Evolutionary conservation across 2,797 vertebrate genomes (phyloP), one percentile per base, ranked within the genome.

Genomic region (Jordanella pulchra): DNA sequence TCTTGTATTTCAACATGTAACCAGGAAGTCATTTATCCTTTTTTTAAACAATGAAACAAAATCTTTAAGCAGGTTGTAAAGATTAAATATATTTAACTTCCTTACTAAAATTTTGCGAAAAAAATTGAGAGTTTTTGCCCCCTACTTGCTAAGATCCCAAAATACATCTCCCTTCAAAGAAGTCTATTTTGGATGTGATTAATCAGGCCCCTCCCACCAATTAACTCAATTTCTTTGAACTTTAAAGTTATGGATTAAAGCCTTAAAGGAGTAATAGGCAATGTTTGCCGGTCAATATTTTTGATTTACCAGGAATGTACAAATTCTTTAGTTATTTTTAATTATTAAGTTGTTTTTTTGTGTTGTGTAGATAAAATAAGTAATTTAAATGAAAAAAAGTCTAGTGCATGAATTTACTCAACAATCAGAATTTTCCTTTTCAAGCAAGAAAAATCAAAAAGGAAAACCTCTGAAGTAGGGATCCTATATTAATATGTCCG

Each of bases 21-120:
- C 45, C 45, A 25, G 47, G 3, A 65, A 39, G 39, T 50, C 0
- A 7, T n/a, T 10, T 35, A 14, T 2, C 23, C 55, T 44, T 53
- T 61, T 47, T 48, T 47, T 28, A 12, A 48, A 60, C n/a, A 48
- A 44, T 54, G 48, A 39, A 67, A 53, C 13, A 25, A 30, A 39
- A 50, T n/a, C 25, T 76, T 65, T 21, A 15, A 30, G 23, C 39
- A 65, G 21, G 58, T 55, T 69, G n/a, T 3, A 65, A 54, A 54
- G 27, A 54, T 25, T 0, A 53, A n/a, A 53, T 53, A 54, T 13
- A 54, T 54, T 54, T 1, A 54, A 27, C 3, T 54, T 1, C 25
- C 10, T 4, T 25, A 27, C 21, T 10, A 4, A 54, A 25, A 53
- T 53, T 25, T n/a, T 53, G n/a, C 23, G 25, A 11, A 25, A 25